phyloP scores from a whole-genome alignment of 2,888 invertebrate genomes.

The Tyria jacobaeae region DNA sequence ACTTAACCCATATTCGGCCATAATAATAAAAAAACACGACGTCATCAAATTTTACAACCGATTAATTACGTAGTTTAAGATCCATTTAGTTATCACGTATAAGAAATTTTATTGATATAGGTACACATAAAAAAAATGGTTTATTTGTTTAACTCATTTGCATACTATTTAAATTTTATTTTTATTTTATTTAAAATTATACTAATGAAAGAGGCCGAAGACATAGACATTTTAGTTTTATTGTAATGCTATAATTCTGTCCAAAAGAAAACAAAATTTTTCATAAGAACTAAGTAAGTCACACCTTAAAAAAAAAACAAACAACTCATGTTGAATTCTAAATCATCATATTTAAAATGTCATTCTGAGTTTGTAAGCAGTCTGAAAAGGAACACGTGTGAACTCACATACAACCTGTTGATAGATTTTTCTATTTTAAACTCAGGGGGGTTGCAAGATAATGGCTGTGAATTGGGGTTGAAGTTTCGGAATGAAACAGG shows the following conservation, averaged over 20 bases:
- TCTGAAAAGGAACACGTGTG: background rate
- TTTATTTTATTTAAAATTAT: no score
- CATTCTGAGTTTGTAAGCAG: background rate
- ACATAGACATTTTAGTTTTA: no score
- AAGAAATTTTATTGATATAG: constrained; percentile 12
- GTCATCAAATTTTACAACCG: constrained; percentile 43
- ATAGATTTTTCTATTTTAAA: constrained; percentile 26
- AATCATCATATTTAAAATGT: background rate
- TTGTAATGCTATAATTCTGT: no score
- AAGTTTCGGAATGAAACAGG: constrained; percentile 28
- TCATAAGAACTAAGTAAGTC: background rate
- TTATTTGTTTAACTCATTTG: constrained; percentile 13
- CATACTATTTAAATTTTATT: no score
- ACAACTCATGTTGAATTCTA: no score
- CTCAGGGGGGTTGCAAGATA: constrained; percentile 11
- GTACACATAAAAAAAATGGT: constrained; percentile 1
- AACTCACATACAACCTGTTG: constrained; percentile 22
- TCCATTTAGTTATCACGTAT: constrained; percentile 32
- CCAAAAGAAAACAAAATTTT: background rate
- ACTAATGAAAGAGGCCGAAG: background rate
- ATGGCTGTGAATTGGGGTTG: constrained; percentile 21
- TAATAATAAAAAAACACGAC: constrained; percentile 39
- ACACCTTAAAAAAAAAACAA: background rate
- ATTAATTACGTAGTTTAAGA: constrained; percentile 36
- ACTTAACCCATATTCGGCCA: constrained; percentile 16